Evolutionary conservation across 2,888 invertebrate species (phyloP).

Genomic region (Acrobasis consociella): DNA sequence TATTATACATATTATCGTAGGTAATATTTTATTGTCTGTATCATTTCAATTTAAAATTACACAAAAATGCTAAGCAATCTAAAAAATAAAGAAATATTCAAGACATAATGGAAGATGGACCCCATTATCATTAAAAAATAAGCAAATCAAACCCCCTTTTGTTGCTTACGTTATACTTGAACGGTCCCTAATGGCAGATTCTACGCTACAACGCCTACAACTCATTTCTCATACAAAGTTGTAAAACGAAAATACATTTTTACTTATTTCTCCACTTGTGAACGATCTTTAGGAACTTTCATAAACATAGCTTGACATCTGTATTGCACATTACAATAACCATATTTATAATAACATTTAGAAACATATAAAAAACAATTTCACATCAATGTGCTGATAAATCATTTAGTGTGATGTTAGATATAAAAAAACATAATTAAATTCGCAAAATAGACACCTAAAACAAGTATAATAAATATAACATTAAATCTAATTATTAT

Average conservation of each 20-base stretch:
- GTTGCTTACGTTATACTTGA: no score
- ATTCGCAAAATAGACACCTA: conserved; percentile 56
- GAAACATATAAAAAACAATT: conserved; percentile 45
- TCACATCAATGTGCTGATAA: conserved; percentile 51
- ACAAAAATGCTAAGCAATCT: no score
- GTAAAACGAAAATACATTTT: conserved; percentile 15
- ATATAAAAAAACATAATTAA: conserved; percentile 41
- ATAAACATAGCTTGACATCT: conserved; percentile 20
- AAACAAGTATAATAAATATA: conserved; percentile 43
- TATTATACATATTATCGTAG: no score
- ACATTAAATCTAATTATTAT: conserved; percentile 39
- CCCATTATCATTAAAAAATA: no score
- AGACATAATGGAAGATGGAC: no score
- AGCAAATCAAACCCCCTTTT: no score
- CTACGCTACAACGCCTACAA: no score
- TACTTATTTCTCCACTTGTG: not conserved
- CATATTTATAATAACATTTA: conserved; percentile 38
- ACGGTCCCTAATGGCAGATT: no score
- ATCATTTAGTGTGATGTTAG: conserved; percentile 52
- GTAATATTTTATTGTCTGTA: no score
- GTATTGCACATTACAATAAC: conserved; percentile 40
- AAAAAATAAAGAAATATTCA: no score
- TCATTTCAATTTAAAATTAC: no score
- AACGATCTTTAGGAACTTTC: not conserved
- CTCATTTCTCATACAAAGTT: no score